Evolutionary conservation across 2,113 vertebrate species (phyloP).

Genomic region (Nipponia nippon): DNA sequence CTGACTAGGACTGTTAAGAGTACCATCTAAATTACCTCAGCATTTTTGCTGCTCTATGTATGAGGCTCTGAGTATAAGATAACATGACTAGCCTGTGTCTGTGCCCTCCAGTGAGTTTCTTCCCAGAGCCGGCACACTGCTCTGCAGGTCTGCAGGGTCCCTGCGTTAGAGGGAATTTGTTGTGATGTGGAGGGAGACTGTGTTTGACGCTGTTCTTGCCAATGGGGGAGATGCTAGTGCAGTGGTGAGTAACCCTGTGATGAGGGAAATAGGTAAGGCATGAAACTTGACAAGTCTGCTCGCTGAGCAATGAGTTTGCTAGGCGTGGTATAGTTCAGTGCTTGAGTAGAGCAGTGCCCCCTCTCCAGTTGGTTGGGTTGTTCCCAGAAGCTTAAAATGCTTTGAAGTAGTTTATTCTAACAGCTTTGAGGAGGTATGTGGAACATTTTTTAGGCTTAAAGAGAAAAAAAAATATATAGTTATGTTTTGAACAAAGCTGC

Average conservation of each 20-base stretch:
- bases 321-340: background rate
- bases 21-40: background rate
- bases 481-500: background rate
- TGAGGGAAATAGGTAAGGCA: background rate
- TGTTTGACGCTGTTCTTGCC: background rate
- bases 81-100: background rate
- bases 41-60: background rate
- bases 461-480: background rate
- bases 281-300: background rate
- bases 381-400: background rate
- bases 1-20: background rate
- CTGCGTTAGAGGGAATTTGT: background rate
- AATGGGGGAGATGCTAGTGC: background rate
- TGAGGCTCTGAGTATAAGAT: background rate
- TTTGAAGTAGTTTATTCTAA: background rate
- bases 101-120: background rate
- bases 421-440: background rate
- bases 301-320: background rate
- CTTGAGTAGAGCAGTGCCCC: background rate
- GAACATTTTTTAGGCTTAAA: background rate
- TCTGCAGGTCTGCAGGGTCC: background rate
- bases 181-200: background rate
- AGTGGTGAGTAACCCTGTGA: too few relatives aligned
- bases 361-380: background rate
- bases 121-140: background rate